phyloP scores from a whole-genome alignment of 2,113 vertebrate species.

The Lanius collurio region DNA sequence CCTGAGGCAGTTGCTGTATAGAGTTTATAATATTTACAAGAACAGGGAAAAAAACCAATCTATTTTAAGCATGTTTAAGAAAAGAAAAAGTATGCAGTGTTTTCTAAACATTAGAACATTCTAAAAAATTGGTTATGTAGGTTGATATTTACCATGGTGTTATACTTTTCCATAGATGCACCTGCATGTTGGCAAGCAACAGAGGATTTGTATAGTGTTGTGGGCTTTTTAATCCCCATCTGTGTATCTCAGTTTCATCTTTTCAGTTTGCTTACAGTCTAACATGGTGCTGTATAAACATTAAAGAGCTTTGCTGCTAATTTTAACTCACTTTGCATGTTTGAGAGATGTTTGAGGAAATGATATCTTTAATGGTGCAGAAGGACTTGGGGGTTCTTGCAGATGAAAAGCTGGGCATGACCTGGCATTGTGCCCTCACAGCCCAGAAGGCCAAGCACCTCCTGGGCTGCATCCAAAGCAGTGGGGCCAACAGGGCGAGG shows the following conservation, averaged over 20 bases:
- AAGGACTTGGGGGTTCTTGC: not conserved
- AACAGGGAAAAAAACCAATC: rapidly evolving
- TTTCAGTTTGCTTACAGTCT: not conserved
- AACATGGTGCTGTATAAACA: not conserved
- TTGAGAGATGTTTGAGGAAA: not conserved
- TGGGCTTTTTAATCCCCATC: not conserved
- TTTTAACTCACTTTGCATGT: not conserved
- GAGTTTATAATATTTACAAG: not conserved
- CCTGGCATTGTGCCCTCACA: not conserved
- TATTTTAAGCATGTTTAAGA: not conserved
- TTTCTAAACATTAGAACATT: not conserved
- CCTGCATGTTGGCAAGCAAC: not conserved
- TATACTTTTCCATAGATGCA: not conserved
- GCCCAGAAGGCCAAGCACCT: not conserved
- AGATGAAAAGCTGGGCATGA: not conserved
- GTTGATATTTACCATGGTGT: not conserved
- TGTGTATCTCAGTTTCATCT: not conserved
- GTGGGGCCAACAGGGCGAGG: rapidly evolving
- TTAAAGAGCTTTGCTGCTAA: not conserved
- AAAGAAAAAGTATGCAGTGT: not conserved
- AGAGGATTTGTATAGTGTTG: not conserved
- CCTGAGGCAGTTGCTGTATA: not conserved
- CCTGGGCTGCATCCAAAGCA: not conserved
- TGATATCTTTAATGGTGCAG: not conserved
- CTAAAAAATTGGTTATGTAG: not conserved